These are phyloP conservation scores for Antrozous pallidus DNA, from an alignment of 2,797 vertebrate species.

Conservation along the genomic window DNA sequence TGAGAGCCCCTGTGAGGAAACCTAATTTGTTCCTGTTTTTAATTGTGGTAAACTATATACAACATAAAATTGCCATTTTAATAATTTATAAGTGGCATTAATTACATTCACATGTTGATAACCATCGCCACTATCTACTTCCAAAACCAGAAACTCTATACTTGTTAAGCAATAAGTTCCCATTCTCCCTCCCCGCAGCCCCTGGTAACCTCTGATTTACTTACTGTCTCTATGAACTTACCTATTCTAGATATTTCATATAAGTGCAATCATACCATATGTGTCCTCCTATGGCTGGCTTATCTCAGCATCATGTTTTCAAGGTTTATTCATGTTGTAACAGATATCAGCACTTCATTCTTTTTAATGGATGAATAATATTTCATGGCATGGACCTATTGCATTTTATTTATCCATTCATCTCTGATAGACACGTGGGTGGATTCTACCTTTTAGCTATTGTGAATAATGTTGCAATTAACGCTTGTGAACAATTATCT, in stretches of 20 bases:
- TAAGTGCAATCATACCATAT: not conserved
- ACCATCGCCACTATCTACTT: not conserved
- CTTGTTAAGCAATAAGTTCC: not conserved
- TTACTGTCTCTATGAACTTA: not conserved
- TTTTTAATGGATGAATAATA: not conserved
- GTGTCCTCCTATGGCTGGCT: not conserved
- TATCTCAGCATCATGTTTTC: not conserved
- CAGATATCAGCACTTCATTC: not conserved
- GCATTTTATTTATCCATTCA: not conserved
- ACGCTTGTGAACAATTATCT: not conserved
- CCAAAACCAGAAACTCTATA: not conserved
- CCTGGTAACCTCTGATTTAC: not conserved
- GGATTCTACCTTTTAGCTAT: not conserved
- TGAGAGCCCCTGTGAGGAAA: not conserved
- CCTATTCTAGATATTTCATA: not conserved
- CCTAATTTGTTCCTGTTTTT: not conserved
- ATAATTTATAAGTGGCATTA: not conserved
- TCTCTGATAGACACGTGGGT: not conserved
- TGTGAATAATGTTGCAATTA: not conserved
- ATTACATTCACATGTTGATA: not conserved
- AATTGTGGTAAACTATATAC: not conserved
- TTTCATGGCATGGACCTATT: not conserved
- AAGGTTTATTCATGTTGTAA: not conserved
- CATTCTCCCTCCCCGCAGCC: not conserved
- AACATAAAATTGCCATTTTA: not conserved